These are phyloP conservation scores for Watsonalla binaria DNA, from an alignment of 2,888 invertebrate genomes.

Conservation along the genomic window DNA sequence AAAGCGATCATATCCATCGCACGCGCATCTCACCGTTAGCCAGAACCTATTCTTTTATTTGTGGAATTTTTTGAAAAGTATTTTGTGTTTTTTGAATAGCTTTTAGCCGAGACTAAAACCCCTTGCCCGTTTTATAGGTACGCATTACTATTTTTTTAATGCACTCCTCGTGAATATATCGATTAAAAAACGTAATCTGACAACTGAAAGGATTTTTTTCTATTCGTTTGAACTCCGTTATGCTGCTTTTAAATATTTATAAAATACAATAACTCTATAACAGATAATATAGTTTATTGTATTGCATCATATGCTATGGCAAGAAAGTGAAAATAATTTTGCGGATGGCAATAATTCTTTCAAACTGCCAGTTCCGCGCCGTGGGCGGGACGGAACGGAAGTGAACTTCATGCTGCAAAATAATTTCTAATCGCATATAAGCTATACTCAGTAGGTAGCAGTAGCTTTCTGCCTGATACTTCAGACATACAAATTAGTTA, in stretches of 20 bases:
- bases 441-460: neutral
- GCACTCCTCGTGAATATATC: no score
- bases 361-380: slow-evolving; percentile 14
- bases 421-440: neutral
- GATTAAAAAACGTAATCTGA: no score
- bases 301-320: slow-evolving; percentile 4
- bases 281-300: neutral
- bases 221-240: no score
- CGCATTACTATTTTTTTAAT: no score
- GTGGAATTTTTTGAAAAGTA: neutral
- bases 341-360: slow-evolving; percentile 11
- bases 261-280: no score
- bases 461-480: neutral
- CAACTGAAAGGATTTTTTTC: no score
- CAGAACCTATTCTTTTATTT: slow-evolving; percentile 1
- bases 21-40: slow-evolving; percentile 9
- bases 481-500: no score
- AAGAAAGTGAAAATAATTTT: slow-evolving; percentile 31
- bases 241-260: no score
- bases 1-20: neutral
- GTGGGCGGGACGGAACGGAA: slow-evolving; percentile 18
- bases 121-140: no score
- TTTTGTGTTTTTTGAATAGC: no score
- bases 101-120: no score
- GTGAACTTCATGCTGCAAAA: neutral